Evolutionary conservation across 2,113 vertebrate species (phyloP).

Genomic region (Phalacrocorax brasilianus): DNA sequence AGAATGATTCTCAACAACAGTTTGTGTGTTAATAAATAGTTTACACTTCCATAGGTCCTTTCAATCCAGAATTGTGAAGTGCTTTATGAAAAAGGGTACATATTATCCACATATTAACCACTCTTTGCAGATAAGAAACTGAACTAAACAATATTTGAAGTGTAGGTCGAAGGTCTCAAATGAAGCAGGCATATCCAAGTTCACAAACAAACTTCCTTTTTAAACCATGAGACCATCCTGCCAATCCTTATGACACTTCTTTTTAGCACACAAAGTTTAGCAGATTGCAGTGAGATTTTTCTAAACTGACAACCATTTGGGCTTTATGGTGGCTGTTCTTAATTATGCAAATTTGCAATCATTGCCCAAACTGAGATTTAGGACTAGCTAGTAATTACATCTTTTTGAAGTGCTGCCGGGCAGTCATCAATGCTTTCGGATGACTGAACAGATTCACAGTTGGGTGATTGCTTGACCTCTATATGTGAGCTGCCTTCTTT

Average conservation of each 20-base stretch:
- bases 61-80: not conserved
- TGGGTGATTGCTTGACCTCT: not conserved
- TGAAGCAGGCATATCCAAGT: not conserved
- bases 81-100: not conserved
- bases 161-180: not conserved
- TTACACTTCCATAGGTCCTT: not conserved
- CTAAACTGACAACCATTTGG: not conserved
- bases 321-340: not conserved
- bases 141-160: not conserved
- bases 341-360: constrained; percentile 17
- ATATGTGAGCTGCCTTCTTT: not conserved
- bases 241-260: not conserved
- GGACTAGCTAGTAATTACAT: not conserved
- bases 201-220: not conserved
- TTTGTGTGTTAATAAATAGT: not conserved
- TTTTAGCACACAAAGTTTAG: not conserved
- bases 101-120: not conserved
- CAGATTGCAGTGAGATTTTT: constrained; percentile 22
- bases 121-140: not conserved
- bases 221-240: not conserved
- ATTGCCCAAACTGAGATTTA: not conserved
- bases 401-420: not conserved
- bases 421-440: not conserved
- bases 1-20: not conserved
- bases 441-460: not conserved